A percentile compares a stretch with the other conserved stretches of the same genome.
Evolutionary conservation across 1,140 invertebrate species (phyloP).

Genomic region (Conus ventricosus): DNA sequence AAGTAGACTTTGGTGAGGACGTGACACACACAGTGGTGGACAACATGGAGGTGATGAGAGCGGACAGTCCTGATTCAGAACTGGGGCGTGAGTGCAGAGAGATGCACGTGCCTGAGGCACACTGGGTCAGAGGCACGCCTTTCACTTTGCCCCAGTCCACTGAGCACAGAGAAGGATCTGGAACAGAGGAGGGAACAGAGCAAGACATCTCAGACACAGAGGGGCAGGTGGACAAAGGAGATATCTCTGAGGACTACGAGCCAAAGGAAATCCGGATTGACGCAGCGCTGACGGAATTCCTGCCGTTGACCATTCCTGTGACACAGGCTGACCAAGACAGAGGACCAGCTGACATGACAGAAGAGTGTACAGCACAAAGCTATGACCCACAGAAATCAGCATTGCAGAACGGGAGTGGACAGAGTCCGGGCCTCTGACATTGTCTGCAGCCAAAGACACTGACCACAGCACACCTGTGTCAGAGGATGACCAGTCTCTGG

Average conservation of each 20-base stretch:
- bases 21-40: not conserved
- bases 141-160: too few species aligned
- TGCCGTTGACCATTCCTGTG: not conserved
- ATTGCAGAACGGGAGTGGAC: not conserved
- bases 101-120: too few species aligned
- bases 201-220: too few species aligned
- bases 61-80: not conserved
- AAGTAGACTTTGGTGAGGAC: not conserved
- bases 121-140: too few species aligned
- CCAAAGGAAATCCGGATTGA: too few species aligned
- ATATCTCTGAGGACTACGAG: too few species aligned
- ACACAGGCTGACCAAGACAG: not conserved
- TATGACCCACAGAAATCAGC: not conserved
- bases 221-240: too few species aligned
- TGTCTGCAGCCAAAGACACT: not conserved
- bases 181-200: too few species aligned
- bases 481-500: not conserved
- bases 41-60: not conserved
- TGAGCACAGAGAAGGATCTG: too few species aligned
- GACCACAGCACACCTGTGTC: not conserved
- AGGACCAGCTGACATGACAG: not conserved
- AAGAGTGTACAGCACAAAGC: not conserved
- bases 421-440: not conserved
- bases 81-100: not conserved
- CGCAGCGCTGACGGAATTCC: too few species aligned